phyloP scores from a whole-genome alignment of 2,113 vertebrate genomes.

The Collichthys lucidus region DNA sequence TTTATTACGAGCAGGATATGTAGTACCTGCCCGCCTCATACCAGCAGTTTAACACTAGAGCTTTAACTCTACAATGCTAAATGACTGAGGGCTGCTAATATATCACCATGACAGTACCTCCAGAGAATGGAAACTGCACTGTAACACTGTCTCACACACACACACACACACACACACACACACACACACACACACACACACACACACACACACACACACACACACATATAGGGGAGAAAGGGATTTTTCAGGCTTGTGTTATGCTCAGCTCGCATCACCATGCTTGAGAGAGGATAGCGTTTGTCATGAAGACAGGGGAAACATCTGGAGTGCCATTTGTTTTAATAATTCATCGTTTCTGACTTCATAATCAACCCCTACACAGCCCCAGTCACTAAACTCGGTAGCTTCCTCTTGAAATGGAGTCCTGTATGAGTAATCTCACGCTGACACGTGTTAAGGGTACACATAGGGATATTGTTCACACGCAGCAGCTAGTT shows the following conservation, averaged over 20 bases:
- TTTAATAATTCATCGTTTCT: constrained; percentile 78
- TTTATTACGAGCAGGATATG: constrained; percentile 5
- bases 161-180: not conserved
- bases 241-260: constrained; percentile 65
- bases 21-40: constrained; percentile 23
- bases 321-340: constrained; percentile 78
- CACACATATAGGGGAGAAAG: constrained; percentile 3
- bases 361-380: constrained; percentile 71
- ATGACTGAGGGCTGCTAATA: constrained; percentile 52
- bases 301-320: constrained; percentile 70
- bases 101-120: constrained; percentile 41
- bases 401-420: constrained; percentile 43
- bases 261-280: constrained; percentile 34
- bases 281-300: constrained; percentile 54
- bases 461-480: constrained; percentile 57
- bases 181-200: constrained; percentile 4
- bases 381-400: constrained; percentile 62
- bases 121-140: constrained; percentile 24
- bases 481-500: constrained; percentile 57
- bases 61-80: constrained; percentile 43
- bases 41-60: constrained; percentile 36
- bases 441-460: constrained; percentile 58
- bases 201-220: not conserved
- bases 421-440: constrained; percentile 58
- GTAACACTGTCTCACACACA: constrained; percentile 8